These are phyloP conservation scores for Eilema griseolum DNA, from an alignment of 2,888 invertebrate species.

Conservation along the genomic window DNA sequence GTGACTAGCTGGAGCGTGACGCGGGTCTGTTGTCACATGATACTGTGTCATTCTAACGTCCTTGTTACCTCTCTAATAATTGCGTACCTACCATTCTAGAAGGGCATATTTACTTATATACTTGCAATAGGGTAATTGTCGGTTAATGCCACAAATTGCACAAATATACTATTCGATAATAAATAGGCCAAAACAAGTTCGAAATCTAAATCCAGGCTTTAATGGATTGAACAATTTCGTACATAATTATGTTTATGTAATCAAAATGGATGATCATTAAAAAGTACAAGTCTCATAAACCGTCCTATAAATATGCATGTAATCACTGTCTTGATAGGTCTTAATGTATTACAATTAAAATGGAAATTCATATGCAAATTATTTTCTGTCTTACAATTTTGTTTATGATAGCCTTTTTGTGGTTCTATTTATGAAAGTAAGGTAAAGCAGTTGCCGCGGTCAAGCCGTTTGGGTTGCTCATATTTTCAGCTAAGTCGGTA, in stretches of 20 bases:
- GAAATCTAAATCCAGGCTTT: neutral
- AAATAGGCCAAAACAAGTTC: neutral
- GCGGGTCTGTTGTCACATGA: conserved; percentile 62
- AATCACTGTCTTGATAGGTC: neutral
- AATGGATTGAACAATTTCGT: neutral
- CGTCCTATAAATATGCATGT: neutral
- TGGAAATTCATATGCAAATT: neutral
- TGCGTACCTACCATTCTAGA: conserved; percentile 12
- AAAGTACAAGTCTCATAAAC: neutral
- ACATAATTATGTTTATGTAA: neutral
- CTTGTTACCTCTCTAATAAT: conserved; percentile 67
- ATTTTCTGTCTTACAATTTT: no score
- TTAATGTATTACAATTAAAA: neutral
- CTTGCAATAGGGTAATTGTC: neutral
- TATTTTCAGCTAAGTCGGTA: no score
- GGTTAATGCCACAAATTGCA: neutral
- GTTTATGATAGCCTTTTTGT: neutral
- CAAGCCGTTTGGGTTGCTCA: no score
- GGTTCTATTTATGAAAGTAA: neutral
- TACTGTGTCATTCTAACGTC: conserved; percentile 55
- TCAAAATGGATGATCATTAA: neutral
- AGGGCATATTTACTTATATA: neutral
- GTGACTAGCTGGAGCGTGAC: conserved; percentile 66
- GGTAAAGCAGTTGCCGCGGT: no score
- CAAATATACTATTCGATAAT: neutral